These are phyloP conservation scores for Aradophagus sp. DNA, from an alignment of 1,140 invertebrate genomes.

Conservation along the genomic window DNA sequence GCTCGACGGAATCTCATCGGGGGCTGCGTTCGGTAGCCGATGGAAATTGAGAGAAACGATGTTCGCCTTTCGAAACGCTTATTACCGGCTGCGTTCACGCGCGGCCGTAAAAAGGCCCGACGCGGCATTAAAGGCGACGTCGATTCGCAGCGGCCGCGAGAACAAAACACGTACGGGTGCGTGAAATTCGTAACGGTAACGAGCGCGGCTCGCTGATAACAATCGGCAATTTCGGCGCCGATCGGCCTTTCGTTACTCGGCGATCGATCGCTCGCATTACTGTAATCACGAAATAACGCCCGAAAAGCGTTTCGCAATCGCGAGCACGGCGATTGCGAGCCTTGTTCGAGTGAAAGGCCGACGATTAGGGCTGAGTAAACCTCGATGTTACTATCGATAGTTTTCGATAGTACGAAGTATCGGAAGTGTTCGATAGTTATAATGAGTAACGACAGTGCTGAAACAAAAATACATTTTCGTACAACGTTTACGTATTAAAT, in stretches of 20 bases:
- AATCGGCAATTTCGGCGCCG: constrained; percentile 28
- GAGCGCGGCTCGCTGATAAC: constrained; percentile 37
- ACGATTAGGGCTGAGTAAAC: too few relatives aligned
- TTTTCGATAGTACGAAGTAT: too few relatives aligned
- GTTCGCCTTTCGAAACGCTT: constrained; percentile 43
- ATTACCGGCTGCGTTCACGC: constrained; percentile 30
- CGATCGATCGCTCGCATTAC: constrained; percentile 1
- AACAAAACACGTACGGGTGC: constrained; percentile 40
- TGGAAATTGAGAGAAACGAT: constrained; percentile 46
- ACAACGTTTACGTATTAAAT: too few relatives aligned
- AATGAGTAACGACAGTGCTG: too few relatives aligned
- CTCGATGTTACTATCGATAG: too few relatives aligned
- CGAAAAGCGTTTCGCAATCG: constrained; percentile 3
- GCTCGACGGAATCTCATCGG: constrained; percentile 9
- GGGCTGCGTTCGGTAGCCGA: constrained; percentile 44
- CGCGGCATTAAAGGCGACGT: constrained; percentile 46
- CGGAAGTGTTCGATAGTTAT: too few relatives aligned
- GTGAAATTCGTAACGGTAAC: constrained; percentile 43
- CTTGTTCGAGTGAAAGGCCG: constrained; percentile 52
- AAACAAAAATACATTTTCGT: too few relatives aligned
- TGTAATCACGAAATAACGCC: neutral
- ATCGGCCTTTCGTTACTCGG: neutral
- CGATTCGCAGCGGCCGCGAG: constrained; percentile 37
- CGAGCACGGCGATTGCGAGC: constrained; percentile 4
- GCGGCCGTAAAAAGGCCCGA: constrained; percentile 38